Evolutionary conservation across 2,113 vertebrate species (phyloP), one percentile per base, ranked within the genome.

Genomic region (Hippolais icterina): DNA sequence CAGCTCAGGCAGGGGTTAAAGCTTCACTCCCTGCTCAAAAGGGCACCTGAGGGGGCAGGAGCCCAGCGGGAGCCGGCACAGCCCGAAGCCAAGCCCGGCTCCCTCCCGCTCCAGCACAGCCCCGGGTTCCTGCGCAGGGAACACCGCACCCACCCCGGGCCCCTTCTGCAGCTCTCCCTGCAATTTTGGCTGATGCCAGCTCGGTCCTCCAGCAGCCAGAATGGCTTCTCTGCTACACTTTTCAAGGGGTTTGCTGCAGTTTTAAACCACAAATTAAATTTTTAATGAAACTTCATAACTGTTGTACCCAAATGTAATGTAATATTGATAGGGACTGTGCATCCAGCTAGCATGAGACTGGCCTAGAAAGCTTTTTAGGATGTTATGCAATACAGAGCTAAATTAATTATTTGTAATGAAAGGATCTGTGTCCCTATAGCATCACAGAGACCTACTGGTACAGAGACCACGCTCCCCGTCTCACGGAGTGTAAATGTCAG

Each of bases 351-450:
- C 87, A 41, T 93, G 96, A 95, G 97, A 97, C 82, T 96, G 87
- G 97, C 97, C 97, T 83, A 89, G 97, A 97, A 98, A 98, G 97
- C 97, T 97, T 98, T 98, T 97, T 95, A 97, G 97, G 97, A 97
- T 94, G 97, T 98, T 98, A 97, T 94, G 97, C 97, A 98, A 98
- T 94, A 95, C 85, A 96, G 86, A 94, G 90, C 97, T 96, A 96
- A 97, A 98, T 98, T 97, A 98, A 98, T 98, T 98, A 98, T 98
- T 97, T 96, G 98, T 96, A 96, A 95, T 97, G 93, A 97, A 97
- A 96, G 96, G 80, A 94, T 87, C 92, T 14, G 39, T 50, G 86
- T 95, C 97, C 96, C 97, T 93, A 79, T 54, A 64, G 89, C 81
- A 93, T 96, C 89, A 81, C 92, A 6, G 96, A 97, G 90, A 87